Evolutionary conservation across 2,888 invertebrate genomes (phyloP).

Genomic region (Hedya salicella): DNA sequence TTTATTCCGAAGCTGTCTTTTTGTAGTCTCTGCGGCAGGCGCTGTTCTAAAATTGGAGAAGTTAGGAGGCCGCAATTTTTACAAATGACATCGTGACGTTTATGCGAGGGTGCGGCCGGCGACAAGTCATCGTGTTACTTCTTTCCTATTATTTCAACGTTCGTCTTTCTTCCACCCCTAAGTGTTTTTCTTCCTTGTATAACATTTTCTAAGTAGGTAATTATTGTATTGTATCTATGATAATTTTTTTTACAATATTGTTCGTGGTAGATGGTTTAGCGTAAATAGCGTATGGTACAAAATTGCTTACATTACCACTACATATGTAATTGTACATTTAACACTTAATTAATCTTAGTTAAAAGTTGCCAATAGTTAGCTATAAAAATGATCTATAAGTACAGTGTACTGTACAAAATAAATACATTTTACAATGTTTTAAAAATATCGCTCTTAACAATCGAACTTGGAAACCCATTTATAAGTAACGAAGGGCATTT

Average conservation of each 20-base stretch:
- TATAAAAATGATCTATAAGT: no score
- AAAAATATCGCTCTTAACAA: not conserved
- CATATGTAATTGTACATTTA: no score
- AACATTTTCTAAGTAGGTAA: slow-evolving; percentile 61
- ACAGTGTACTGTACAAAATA: not conserved
- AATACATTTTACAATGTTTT: not conserved
- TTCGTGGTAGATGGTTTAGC: not conserved
- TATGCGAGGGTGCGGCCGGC: slow-evolving; percentile 79
- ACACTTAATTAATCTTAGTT: no score
- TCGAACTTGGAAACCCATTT: not conserved
- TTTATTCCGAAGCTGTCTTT: slow-evolving; percentile 40
- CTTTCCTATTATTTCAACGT: slow-evolving; percentile 80
- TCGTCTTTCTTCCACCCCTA: slow-evolving; percentile 63
- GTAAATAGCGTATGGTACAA: no score
- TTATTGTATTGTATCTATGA: slow-evolving; percentile 48
- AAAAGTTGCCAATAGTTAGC: no score
- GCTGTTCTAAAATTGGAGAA: slow-evolving; percentile 76
- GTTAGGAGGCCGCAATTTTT: slow-evolving; percentile 83
- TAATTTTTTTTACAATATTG: not conserved
- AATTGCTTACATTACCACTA: no score
- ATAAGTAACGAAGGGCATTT: slow-evolving; percentile 11
- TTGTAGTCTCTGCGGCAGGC: slow-evolving; percentile 56
- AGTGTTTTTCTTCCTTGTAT: slow-evolving; percentile 64
- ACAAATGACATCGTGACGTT: slow-evolving; percentile 85
- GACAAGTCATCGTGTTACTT: slow-evolving; percentile 84